Evolutionary conservation across 2,888 invertebrate genomes (phyloP).

Genomic region (Orchestes rusci): DNA sequence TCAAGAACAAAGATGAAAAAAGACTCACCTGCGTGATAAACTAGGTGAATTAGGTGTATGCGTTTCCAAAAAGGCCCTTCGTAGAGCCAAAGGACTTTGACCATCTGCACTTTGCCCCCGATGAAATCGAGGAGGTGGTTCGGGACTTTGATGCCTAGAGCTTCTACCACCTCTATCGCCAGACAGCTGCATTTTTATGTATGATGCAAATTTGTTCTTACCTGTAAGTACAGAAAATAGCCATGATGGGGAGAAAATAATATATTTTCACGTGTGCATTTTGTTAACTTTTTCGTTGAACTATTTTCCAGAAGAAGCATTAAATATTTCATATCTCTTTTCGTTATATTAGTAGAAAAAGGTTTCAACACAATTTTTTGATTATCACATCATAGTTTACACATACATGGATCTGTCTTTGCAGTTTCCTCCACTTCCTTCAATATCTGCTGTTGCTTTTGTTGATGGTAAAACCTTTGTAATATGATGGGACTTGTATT

Average conservation of each 20-base stretch:
- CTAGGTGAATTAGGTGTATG: conserved; percentile 48
- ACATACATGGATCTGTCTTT: conserved; percentile 23
- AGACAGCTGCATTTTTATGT: conserved; percentile 71
- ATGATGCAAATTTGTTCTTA: conserved; percentile 75
- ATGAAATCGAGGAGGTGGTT: conserved; percentile 51
- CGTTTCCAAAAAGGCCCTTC: conserved; percentile 52
- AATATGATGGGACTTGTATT: conserved; percentile 73
- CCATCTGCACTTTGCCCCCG: conserved; percentile 38
- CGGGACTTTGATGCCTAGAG: conserved; percentile 52
- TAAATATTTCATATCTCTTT: too few relatives aligned
- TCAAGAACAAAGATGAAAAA: too few relatives aligned
- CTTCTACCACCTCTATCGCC: conserved; percentile 45
- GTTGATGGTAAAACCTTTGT: conserved; percentile 72
- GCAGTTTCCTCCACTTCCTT: conserved; percentile 41
- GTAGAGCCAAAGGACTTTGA: conserved; percentile 50
- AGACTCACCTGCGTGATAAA: conserved; percentile 48
- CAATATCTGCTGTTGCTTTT: conserved; percentile 61
- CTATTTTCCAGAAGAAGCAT: too few relatives aligned
- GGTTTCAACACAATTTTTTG: neutral
- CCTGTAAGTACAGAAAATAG: conserved; percentile 30
- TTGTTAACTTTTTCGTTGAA: too few relatives aligned
- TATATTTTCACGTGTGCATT: too few relatives aligned
- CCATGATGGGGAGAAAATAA: too few relatives aligned
- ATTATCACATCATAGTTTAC: neutral
- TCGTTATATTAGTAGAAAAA: too few relatives aligned